A percentile compares a stretch with the other conserved stretches of the same genome.
Evolutionary conservation across 2,888 invertebrate genomes (phyloP).

Genomic region (Epinotia brunnichana): DNA sequence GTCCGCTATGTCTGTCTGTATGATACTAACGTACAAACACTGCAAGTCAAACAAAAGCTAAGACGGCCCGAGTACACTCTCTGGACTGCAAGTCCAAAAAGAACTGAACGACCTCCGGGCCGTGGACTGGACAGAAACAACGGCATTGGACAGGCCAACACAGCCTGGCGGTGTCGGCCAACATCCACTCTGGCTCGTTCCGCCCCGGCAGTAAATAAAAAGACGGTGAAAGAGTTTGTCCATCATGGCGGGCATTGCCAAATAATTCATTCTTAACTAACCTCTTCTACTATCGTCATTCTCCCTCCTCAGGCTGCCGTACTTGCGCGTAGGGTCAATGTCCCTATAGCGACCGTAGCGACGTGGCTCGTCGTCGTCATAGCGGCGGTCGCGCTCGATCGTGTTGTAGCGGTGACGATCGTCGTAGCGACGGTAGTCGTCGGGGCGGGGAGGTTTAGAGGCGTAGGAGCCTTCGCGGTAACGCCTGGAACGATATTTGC

Average conservation of each 20-base stretch:
- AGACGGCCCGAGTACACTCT: too few relatives aligned
- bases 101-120: too few relatives aligned
- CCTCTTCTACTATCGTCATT: conserved; percentile 66
- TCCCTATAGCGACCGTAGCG: conserved; percentile 68
- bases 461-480: conserved; percentile 81
- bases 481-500: conserved; percentile 58
- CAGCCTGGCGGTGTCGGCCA: too few relatives aligned
- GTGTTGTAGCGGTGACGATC: conserved; percentile 54
- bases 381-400: conserved; percentile 58
- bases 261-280: conserved; percentile 43
- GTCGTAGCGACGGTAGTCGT: conserved; percentile 67
- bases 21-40: not conserved
- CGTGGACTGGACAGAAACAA: too few relatives aligned
- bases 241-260: not conserved
- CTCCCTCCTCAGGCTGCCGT: conserved; percentile 65
- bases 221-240: not conserved
- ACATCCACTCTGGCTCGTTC: too few relatives aligned
- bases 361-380: conserved; percentile 64
- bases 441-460: conserved; percentile 73
- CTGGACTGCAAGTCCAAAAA: too few relatives aligned
- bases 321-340: conserved; percentile 70
- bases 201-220: too few relatives aligned
- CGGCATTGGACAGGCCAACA: too few relatives aligned
- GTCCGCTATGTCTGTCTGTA: not conserved
- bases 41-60: not conserved